These are phyloP conservation scores for Sphenodon punctatus DNA, from an alignment of 2,797 vertebrate genomes.

Conservation along the genomic window DNA sequence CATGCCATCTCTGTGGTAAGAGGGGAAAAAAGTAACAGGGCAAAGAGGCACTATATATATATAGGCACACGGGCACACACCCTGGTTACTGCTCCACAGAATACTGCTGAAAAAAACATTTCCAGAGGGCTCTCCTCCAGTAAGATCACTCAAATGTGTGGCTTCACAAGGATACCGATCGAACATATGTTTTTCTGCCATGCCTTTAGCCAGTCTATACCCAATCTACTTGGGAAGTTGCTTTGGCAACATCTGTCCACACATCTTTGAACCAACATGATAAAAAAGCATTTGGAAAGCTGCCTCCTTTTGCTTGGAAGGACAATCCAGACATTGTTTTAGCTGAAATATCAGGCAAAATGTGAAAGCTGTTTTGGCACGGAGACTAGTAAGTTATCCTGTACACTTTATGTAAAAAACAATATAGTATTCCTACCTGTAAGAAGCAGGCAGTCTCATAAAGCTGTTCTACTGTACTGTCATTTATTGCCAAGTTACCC, in stretches of 20 bases:
- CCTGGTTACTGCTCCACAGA: no score
- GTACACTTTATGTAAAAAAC: not conserved
- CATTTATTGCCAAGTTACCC: slow-evolving; percentile 93
- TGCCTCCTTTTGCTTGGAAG: not conserved
- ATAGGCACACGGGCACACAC: no score
- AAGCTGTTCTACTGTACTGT: slow-evolving; percentile 95
- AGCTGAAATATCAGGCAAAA: not conserved
- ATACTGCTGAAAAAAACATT: no score
- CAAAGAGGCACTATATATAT: no score
- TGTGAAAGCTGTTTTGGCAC: not conserved
- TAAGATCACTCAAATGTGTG: no score
- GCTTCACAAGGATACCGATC: no score
- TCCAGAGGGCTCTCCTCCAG: no score
- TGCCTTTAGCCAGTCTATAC: no score
- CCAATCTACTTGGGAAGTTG: not conserved
- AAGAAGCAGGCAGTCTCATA: slow-evolving; percentile 99
- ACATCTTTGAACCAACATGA: not conserved
- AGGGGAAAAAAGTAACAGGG: no score
- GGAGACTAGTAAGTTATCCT: not conserved
- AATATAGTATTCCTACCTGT: slow-evolving; percentile 80
- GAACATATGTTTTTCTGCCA: not conserved
- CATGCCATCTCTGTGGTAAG: no score
- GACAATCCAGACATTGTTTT: not conserved
- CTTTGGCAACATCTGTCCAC: not conserved
- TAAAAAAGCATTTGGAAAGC: no score